A percentile compares a stretch with the other conserved stretches of the same genome.
Conservation (phyloP, 2,888 invertebrate species). For the Lathronympha strigana region DNA sequence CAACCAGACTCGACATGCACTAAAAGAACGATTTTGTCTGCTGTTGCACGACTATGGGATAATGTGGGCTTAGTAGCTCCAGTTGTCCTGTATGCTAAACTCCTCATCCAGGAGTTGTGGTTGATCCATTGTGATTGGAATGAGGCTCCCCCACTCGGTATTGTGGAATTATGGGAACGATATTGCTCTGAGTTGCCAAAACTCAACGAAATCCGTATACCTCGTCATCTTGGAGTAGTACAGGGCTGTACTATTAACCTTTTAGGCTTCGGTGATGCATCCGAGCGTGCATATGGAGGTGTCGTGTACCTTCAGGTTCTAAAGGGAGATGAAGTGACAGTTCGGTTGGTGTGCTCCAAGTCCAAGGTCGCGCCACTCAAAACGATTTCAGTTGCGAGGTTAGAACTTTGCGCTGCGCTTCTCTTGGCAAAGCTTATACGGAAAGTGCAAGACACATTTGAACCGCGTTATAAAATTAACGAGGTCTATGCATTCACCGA, state of each 20-base stretch:
- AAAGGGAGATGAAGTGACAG: not conserved
- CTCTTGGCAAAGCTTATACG: not conserved
- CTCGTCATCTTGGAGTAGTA: constrained; percentile 1
- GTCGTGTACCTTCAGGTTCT: not conserved
- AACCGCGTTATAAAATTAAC: not conserved
- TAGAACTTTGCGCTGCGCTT: not conserved
- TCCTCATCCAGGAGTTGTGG: not conserved
- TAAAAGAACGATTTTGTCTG: not conserved
- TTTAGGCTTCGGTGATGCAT: not conserved
- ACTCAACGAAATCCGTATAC: constrained; percentile 3
- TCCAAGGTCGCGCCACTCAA: not conserved
- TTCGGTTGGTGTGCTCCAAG: not conserved
- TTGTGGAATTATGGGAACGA: not conserved
- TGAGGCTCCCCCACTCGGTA: not conserved
- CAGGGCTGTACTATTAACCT: not conserved
- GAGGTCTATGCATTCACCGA: not conserved
- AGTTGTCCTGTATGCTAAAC: not conserved
- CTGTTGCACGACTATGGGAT: not conserved
- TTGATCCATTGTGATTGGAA: not conserved
- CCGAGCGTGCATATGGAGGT: not conserved
- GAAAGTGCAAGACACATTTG: not conserved
- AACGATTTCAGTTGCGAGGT: not conserved
- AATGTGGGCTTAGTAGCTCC: not conserved
- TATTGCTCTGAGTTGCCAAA: constrained; percentile 4
- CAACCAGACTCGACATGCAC: not conserved